phyloP scores from a whole-genome alignment of 2,113 vertebrate genomes.

The Atherinomorus stipes region DNA sequence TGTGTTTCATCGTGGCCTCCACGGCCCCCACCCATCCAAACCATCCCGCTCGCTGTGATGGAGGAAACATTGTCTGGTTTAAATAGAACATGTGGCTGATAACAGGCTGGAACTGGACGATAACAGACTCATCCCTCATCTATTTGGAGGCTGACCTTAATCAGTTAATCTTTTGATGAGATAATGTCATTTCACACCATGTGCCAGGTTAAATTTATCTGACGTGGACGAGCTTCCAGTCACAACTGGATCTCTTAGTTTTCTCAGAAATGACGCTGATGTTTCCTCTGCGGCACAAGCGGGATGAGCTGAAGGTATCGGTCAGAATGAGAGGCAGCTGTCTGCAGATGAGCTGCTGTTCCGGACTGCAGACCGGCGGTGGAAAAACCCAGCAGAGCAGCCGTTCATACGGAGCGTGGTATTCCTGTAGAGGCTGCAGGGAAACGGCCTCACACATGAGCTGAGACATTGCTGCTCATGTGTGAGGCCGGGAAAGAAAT shows the following conservation, averaged over 20 bases:
- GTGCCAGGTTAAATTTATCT: conserved; percentile 13
- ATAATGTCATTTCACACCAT: conserved; percentile 13
- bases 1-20: too few relatives aligned
- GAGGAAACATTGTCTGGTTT: not conserved
- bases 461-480: too few relatives aligned
- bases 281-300: conserved; percentile 13
- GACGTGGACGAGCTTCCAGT: not conserved
- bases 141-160: not conserved
- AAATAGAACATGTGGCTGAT: conserved; percentile 1
- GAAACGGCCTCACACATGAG: too few relatives aligned
- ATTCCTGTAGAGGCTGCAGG: too few relatives aligned
- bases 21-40: too few relatives aligned
- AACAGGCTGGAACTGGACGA: not conserved
- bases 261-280: conserved; percentile 8
- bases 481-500: too few relatives aligned
- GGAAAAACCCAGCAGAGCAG: too few relatives aligned
- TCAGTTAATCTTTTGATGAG: conserved; percentile 10
- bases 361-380: too few relatives aligned
- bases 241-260: not conserved
- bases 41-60: too few relatives aligned
- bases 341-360: too few relatives aligned
- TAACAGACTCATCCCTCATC: conserved; percentile 7
- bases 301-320: conserved; percentile 55
- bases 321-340: conserved; percentile 26
- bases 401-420: too few relatives aligned